Base-by-base conservation (phyloP, 2,797 vertebrate genomes). In the Heteromormyrus szaboi region DNA sequence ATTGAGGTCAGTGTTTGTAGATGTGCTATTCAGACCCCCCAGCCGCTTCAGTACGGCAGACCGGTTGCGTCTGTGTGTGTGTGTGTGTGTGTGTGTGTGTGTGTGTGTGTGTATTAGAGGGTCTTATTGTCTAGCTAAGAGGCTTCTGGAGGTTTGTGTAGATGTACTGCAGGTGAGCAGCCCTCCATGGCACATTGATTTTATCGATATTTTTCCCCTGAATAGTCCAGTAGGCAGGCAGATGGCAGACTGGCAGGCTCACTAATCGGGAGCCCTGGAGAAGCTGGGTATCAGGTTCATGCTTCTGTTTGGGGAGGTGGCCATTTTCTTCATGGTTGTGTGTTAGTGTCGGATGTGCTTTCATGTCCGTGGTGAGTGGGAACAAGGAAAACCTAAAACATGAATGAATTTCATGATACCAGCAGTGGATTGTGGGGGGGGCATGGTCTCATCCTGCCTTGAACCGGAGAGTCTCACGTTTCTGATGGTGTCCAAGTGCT, bases 401-500 rank as follows among this genome's bases (percentile, higher is more conserved):
- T 79, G 37, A 79, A 79, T 79, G 37, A 41, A 79, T 79, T 79
- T 79, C 37, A 79, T 37, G 29, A 17, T 44, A 17, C 44, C 11
- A 19, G 14, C 5, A n/a, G 72, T 79, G 72, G 72, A 41, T n/a
- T 44, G 17, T 44, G 33, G 37, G 14, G 50, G 51, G 4, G 72
- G 37, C 17, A 44, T 3, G 33, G 72, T 44, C 72, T 41, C 12
- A 17, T 41, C 17, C 72, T 79, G 17, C 37, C 65, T 14, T 81
- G n/a, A 44, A 3, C n/a, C 7, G 7, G 14, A 44, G 4, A 53
- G 88, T 90, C 89, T 91, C 90, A 92, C 85, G 4, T 88, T 91
- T 91, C 89, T 65, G 25, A 81, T 54, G 33, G 6, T 1, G 72
- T 37, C 65, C 29, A 72, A 72, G 65, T 72, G 29, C 65, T 33